Evolutionary conservation across 2,113 vertebrate species (phyloP), one percentile per base, ranked within the genome.

Genomic region (Pedetes capensis): DNA sequence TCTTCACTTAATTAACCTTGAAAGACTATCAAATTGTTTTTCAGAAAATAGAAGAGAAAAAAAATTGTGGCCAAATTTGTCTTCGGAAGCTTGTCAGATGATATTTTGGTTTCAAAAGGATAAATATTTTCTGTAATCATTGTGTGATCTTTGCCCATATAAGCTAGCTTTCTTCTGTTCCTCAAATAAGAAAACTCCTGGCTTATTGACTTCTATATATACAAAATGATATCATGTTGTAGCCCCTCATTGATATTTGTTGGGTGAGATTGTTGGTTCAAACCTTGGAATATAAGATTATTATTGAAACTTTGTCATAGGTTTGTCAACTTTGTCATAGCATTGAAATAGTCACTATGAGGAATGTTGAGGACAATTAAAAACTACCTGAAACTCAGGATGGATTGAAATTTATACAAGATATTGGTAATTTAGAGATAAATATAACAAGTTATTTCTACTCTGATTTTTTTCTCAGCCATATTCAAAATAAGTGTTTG

Each of bases 41-140:
- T 78, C 14, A 82, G 59, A 93, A 86, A 78, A n/a, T n/a, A 91
- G 51, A 57, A 61, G 12, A 55, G n/a, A 84, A 92, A 80, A 90
- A 64, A 55, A n/a, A 11, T 71, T 89, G 49, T 87, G 86, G 91
- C 87, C 11, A 76, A 89, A 91, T 87, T 25, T 84, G 13, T 87
- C 66, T 78, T 96, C 53, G 85, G 23, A 87, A 66, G 79, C 18
- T 88, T 94, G 47, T 80, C 29, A 64, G 39, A 81, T 66, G 93
- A 53, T 95, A 87, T 94, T 96, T 95, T 91, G 47, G 93, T 79
- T 93, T 91, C 32, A 92, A 91, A 87, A 23, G 14, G 49, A 57
- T 68, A 94, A 76, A 59, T 82, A 25, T 34, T 89, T 83, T 44
- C 59, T 95, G 11, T 80, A 93, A 66, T 91, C 10, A n/a, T 42